Percentiles rank a stretch among this genome's conserved stretches.
Conservation (phyloP, 2,888 invertebrate genomes). For the Polyploca ridens region DNA sequence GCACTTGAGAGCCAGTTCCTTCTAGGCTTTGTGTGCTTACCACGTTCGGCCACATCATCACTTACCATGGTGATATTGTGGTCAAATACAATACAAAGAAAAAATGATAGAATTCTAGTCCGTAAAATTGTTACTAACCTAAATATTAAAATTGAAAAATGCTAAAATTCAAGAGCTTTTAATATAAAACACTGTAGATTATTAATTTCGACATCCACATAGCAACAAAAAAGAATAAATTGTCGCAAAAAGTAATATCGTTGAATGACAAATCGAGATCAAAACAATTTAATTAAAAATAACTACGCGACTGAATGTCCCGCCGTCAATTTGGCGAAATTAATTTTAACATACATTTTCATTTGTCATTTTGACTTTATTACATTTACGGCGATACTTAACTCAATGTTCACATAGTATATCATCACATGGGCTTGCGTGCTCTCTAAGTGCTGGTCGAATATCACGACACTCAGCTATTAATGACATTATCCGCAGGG, state of each 20-base stretch:
- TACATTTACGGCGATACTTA: not conserved
- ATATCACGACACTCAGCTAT: too few relatives aligned
- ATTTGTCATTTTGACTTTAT: slow-evolving; percentile 10
- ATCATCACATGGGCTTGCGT: too few relatives aligned
- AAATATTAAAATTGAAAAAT: too few relatives aligned
- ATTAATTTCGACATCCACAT: not conserved
- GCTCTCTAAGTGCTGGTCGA: too few relatives aligned
- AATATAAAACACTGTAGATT: not conserved
- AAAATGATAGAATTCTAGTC: too few relatives aligned
- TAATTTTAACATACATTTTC: slow-evolving; percentile 7
- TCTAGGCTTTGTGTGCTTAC: not conserved
- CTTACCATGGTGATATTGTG: too few relatives aligned
- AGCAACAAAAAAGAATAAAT: slow-evolving; percentile 23
- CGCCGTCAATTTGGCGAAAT: not conserved
- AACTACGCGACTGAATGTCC: slow-evolving; percentile 25
- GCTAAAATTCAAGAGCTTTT: not conserved
- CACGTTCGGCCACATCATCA: too few relatives aligned
- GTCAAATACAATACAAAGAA: too few relatives aligned
- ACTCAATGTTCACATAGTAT: too few relatives aligned
- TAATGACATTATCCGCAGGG: too few relatives aligned
- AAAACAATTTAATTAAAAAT: slow-evolving; percentile 60
- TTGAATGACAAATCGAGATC: slow-evolving; percentile 42
- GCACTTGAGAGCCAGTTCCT: not conserved
- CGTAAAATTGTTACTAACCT: too few relatives aligned
- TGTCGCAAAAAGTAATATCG: slow-evolving; percentile 38